phyloP scores from a whole-genome alignment of 2,113 vertebrate genomes.

The Apodemus speciosus region DNA sequence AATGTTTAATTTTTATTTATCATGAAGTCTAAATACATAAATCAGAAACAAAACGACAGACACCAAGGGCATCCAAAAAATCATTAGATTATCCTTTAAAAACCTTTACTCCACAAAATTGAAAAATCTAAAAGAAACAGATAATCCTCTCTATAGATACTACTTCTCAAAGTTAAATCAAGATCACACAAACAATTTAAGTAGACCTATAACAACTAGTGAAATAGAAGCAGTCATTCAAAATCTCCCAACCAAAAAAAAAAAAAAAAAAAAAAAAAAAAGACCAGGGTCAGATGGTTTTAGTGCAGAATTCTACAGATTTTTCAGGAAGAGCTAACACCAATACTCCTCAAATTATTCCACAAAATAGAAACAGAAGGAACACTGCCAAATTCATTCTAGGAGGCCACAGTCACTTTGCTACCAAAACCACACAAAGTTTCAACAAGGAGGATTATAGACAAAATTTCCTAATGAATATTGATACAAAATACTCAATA shows the following conservation, averaged over 20 bases:
- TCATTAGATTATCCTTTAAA: not conserved
- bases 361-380: too few relatives aligned
- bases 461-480: too few relatives aligned
- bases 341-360: too few relatives aligned
- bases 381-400: too few relatives aligned
- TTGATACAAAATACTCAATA: not conserved
- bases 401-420: too few relatives aligned
- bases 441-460: too few relatives aligned
- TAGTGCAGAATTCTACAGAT: too few relatives aligned
- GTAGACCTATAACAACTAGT: not conserved
- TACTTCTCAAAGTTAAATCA: not conserved
- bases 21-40: not conserved
- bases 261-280: too few relatives aligned
- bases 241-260: not conserved
- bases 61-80: not conserved
- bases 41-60: not conserved
- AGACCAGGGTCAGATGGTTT: too few relatives aligned
- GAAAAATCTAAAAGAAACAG: not conserved
- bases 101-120: not conserved
- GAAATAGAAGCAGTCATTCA: not conserved
- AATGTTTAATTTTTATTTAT: not conserved
- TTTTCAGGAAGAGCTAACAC: too few relatives aligned
- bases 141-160: not conserved
- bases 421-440: too few relatives aligned
- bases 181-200: not conserved